Evolutionary conservation across 2,113 vertebrate species (phyloP).

Genomic region (Oncorhynchus kisutch): DNA sequence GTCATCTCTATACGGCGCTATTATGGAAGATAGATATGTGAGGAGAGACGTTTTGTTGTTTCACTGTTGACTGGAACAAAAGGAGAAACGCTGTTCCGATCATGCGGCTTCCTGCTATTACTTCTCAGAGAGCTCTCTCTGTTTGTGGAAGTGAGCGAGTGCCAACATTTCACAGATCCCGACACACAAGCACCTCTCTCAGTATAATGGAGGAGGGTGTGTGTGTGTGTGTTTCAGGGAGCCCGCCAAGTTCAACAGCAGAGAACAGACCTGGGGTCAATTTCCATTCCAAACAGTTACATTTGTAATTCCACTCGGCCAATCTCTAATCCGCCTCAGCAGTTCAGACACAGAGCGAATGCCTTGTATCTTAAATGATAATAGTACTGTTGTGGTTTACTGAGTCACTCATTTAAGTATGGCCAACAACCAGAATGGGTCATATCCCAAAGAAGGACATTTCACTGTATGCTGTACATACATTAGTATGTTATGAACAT

Average conservation of each 20-base stretch:
- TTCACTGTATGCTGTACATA: too few relatives aligned
- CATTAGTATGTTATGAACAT: too few relatives aligned
- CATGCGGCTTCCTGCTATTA: conserved; percentile 3
- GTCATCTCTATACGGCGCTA: background rate
- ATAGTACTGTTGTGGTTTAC: conserved; percentile 2
- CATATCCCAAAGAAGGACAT: too few relatives aligned
- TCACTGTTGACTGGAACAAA: conserved; percentile 8
- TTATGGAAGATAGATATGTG: background rate
- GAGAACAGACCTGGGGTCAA: conserved; percentile 22
- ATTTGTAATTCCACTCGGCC: conserved; percentile 26
- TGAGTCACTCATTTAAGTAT: background rate
- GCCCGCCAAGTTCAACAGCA: conserved; percentile 18
- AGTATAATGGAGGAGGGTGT: too few relatives aligned
- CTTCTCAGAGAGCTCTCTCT: conserved; percentile 18
- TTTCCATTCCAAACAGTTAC: conserved; percentile 9
- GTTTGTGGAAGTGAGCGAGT: conserved; percentile 24
- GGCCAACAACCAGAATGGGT: too few relatives aligned
- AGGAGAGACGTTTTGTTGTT: conserved; percentile 3
- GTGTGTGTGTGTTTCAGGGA: background rate
- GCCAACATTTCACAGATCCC: background rate
- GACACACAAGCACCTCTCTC: conserved; percentile 20
- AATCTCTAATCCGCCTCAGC: conserved; percentile 19
- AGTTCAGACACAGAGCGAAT: conserved; percentile 8
- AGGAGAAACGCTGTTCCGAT: conserved; percentile 6
- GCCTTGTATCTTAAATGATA: background rate